Base-by-base conservation (phyloP, 1,140 invertebrate genomes). In the Lamellibrachia luymesi region DNA sequence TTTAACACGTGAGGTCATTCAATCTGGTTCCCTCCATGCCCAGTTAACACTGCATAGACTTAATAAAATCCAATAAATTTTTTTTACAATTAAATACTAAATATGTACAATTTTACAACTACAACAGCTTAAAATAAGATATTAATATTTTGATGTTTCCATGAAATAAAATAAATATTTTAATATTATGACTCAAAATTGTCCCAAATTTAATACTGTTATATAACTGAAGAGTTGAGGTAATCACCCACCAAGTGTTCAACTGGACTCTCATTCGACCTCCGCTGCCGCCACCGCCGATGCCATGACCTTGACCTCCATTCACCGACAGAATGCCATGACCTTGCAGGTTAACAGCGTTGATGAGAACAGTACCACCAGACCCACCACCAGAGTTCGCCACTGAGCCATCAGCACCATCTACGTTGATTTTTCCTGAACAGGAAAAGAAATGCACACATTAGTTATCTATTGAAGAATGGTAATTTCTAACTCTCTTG, bases 251-350 rank as follows among this genome's bases (percentile, higher is more conserved):
- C 64, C 64, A 80, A 4, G 13, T 80, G 13, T 80, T 22, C 64
- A 80, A 80, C 64, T 80, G 64, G 13, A 80, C 4, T 7, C 93
- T 92, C 52, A 95, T 94, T 90, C 95, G 94, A 1, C 95, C 95
- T 25, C 95, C 95, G 50, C 94, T 93, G 25, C 95, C 95, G 50
- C 94, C 95, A n/a, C 95, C 95, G 56, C 95, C 95, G 80, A 92
- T 92, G 4, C 94, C 93, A 22, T 92, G 92, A 27, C 95, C 95
- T 49, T 91, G 1, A 22, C 95, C 95, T n/a, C 95, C 95, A 94
- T 95, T 94, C 90, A 93, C 93, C 49, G 94, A 92, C 22, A 95
- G 93, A 13, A 90, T 89, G 5, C 95, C 95, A 92, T 94, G 94
- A 90, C 95, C 95, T 51, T 93, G 49, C 4, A 95, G 51, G n/a